Percentiles rank a stretch among this genome's conserved stretches.
Evolutionary conservation across 2,797 vertebrate species (phyloP).

Genomic region (Mus spretus): DNA sequence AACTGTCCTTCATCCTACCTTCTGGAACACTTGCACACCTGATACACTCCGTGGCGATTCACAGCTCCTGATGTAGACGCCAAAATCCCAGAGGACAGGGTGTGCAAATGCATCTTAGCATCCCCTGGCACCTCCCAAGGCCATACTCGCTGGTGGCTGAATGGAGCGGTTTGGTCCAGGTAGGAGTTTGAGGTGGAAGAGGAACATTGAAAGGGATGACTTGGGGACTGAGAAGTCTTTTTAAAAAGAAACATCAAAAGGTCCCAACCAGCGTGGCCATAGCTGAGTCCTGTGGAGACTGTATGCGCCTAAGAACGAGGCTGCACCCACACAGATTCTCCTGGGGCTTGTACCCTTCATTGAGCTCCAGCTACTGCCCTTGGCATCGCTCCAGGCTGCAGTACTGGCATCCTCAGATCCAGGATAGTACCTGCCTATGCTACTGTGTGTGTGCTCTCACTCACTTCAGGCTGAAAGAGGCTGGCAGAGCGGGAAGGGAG

Average conservation of each 20-base stretch:
- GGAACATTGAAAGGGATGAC: not conserved
- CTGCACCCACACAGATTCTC: not conserved
- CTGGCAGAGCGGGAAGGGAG: not conserved
- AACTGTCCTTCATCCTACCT: not conserved
- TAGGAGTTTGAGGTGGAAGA: slow-evolving; percentile 28
- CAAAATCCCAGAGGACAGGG: not conserved
- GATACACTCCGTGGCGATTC: not conserved
- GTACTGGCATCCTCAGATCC: not conserved
- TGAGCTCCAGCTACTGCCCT: not conserved
- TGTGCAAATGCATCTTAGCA: not conserved
- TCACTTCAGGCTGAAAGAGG: not conserved
- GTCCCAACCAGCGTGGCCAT: not conserved
- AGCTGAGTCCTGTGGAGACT: not conserved
- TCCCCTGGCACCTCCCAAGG: not conserved
- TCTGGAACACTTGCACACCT: not conserved
- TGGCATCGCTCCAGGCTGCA: not conserved
- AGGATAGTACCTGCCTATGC: not conserved
- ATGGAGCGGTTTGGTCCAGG: not conserved
- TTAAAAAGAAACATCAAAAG: not conserved
- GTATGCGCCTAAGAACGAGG: not conserved
- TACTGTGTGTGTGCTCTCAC: not conserved
- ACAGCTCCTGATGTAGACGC: not conserved
- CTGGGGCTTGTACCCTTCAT: not conserved
- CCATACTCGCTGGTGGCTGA: not conserved
- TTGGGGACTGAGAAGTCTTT: not conserved